Percentiles rank a stretch among this genome's conserved stretches.
Conservation (phyloP, 2,113 vertebrate species). For the Trogon surrucura region DNA sequence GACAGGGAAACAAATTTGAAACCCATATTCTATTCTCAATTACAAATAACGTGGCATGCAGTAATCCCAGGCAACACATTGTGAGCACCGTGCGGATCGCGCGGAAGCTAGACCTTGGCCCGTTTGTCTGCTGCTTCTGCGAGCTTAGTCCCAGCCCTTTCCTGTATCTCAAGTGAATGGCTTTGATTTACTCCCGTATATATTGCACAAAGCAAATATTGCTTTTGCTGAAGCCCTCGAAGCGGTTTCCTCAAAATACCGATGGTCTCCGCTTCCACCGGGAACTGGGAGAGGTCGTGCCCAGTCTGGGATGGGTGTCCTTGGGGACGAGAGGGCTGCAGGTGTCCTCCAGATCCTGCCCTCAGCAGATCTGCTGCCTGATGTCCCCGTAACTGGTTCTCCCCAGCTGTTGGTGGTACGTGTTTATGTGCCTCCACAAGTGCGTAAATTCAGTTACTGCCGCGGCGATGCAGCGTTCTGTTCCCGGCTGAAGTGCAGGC, state of each 20-base stretch:
- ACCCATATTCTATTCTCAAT: accelerated
- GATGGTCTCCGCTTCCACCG: background rate
- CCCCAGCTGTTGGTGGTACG: accelerated
- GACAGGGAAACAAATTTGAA: background rate
- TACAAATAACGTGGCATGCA: background rate
- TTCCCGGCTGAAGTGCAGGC: background rate
- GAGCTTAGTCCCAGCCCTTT: background rate
- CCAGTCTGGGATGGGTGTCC: background rate
- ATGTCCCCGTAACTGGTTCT: accelerated
- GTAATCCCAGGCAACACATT: accelerated
- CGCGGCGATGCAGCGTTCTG: accelerated
- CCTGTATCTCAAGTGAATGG: background rate
- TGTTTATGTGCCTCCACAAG: accelerated
- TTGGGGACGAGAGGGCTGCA: background rate
- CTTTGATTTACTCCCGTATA: background rate
- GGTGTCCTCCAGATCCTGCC: background rate
- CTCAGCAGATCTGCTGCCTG: background rate
- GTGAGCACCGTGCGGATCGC: background rate
- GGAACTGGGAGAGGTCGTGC: background rate
- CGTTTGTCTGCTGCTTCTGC: accelerated
- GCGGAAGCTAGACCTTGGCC: background rate
- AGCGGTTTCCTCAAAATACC: background rate
- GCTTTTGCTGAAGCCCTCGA: background rate
- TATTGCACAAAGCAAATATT: background rate
- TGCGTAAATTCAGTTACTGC: accelerated